phyloP scores from a whole-genome alignment of 2,113 vertebrate genomes.

The Alexandromys fortis region DNA sequence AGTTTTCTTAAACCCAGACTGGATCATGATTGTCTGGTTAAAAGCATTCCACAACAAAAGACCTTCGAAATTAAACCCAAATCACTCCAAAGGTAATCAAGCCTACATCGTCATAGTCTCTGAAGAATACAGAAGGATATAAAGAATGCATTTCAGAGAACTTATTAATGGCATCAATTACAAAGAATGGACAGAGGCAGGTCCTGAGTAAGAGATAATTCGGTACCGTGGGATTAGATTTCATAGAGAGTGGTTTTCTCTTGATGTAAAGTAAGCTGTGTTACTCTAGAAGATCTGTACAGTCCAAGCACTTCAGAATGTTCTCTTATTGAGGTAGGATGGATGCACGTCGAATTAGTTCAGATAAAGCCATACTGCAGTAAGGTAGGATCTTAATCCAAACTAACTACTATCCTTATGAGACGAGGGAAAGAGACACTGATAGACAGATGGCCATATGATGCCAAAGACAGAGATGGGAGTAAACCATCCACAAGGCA shows the following conservation, averaged over 20 bases:
- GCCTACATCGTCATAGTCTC: neutral
- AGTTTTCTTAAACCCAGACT: slow-evolving; percentile 7
- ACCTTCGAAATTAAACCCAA: neutral
- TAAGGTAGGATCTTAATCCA: neutral
- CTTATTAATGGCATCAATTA: neutral
- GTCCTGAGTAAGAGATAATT: neutral
- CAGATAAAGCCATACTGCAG: neutral
- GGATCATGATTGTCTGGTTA: neutral
- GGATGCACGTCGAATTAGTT: neutral
- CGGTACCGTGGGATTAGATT: neutral
- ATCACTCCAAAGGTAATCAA: slow-evolving; percentile 6
- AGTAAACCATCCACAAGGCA: neutral
- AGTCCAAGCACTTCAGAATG: neutral
- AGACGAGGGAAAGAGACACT: neutral
- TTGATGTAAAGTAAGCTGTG: neutral
- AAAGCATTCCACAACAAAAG: neutral
- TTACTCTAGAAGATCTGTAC: neutral
- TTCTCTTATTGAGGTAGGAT: neutral
- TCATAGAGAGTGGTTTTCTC: neutral
- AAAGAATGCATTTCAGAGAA: neutral
- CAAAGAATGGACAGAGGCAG: neutral
- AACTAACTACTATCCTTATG: neutral
- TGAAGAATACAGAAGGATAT: neutral
- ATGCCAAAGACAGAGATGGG: neutral
- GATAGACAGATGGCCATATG: neutral